These are phyloP conservation scores for Drosophila subquinaria DNA, from an alignment of 2,888 invertebrate species.

Conservation along the genomic window DNA sequence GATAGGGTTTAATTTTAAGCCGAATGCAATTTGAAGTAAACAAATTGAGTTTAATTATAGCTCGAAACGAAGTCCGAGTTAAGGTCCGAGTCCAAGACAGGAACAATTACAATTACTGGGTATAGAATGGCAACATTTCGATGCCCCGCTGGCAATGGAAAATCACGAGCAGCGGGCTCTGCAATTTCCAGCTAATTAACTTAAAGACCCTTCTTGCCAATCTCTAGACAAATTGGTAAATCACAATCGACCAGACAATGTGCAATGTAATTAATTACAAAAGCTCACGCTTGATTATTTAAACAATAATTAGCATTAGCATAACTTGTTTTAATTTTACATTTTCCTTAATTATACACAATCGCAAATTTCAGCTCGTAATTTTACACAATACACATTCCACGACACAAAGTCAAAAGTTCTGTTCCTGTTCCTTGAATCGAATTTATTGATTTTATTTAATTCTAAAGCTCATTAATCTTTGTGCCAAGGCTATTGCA, in stretches of 20 bases:
- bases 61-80: not conserved
- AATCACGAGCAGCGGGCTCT: slow-evolving; percentile 14
- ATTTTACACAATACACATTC: slow-evolving; percentile 14
- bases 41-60: slow-evolving; percentile 16
- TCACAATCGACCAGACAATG: slow-evolving; percentile 3
- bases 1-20: not conserved
- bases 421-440: slow-evolving; percentile 29
- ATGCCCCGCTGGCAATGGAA: not conserved
- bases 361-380: slow-evolving; percentile 1
- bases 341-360: slow-evolving; percentile 9
- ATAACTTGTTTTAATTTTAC: slow-evolving; percentile 57
- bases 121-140: not conserved
- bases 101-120: slow-evolving; percentile 2
- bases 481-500: slow-evolving; percentile 36
- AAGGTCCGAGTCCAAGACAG: not conserved
- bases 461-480: slow-evolving; percentile 1
- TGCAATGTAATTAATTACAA: slow-evolving; percentile 44
- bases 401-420: not conserved
- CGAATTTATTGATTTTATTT: no score
- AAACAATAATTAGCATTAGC: slow-evolving; percentile 57
- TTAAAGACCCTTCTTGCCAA: slow-evolving; percentile 22
- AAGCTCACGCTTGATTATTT: slow-evolving; percentile 33
- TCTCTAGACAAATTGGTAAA: not conserved
- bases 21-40: no score
- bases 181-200: slow-evolving; percentile 46